A percentile compares a stretch with the other conserved stretches of the same genome.
phyloP scores from a whole-genome alignment of 2,888 invertebrate species.

The Stramonita haemastoma region DNA sequence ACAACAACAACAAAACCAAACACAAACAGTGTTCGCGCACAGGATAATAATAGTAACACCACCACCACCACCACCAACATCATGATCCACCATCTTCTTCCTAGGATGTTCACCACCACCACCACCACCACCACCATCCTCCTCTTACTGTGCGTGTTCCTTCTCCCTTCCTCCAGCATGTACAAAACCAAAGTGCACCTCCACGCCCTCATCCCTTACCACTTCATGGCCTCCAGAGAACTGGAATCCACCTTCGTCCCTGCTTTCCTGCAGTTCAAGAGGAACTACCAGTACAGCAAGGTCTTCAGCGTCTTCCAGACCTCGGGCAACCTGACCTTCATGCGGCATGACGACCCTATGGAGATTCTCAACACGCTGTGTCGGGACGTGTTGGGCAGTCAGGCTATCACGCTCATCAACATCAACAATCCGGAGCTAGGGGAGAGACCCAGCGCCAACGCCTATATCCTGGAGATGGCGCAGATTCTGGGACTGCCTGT shows the following conservation, averaged over 20 bases:
- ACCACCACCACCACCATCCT: background rate
- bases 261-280: conserved; percentile 44
- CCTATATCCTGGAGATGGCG: conserved; percentile 51
- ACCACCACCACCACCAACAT: too few relatives aligned
- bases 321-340: conserved; percentile 42
- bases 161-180: background rate
- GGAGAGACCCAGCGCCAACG: conserved; percentile 47
- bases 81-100: background rate
- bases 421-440: conserved; percentile 88
- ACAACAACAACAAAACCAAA: background rate
- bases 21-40: background rate
- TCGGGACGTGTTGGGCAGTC: conserved; percentile 61
- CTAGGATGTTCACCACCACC: background rate
- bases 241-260: conserved; percentile 43
- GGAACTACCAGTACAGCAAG: conserved; percentile 41
- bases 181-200: conserved; percentile 44
- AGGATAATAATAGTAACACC: too few relatives aligned
- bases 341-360: conserved; percentile 54
- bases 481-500: conserved; percentile 52
- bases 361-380: conserved; percentile 72
- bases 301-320: conserved; percentile 43
- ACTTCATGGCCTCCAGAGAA: conserved; percentile 42
- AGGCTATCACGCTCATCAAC: conserved; percentile 85
- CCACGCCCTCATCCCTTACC: conserved; percentile 51
- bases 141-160: background rate